Evolutionary conservation across 2,797 vertebrate species (phyloP).

Genomic region (Catharus ustulatus): DNA sequence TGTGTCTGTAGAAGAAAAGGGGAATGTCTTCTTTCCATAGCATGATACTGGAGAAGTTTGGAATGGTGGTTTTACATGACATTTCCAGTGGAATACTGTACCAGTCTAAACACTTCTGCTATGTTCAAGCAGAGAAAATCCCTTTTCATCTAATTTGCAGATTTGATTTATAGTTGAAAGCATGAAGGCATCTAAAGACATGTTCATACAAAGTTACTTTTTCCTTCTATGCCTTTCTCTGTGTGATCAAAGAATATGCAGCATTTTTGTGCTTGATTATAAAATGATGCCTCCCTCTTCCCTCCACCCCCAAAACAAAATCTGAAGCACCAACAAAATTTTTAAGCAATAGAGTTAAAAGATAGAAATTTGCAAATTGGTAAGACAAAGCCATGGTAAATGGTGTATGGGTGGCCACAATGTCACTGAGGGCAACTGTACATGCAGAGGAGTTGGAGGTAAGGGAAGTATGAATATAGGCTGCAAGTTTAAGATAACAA

Average conservation of each 20-base stretch:
- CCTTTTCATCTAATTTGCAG: constrained; percentile 36
- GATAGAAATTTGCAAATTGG: constrained; percentile 34
- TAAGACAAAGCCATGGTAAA: constrained; percentile 2
- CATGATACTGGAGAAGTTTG: neutral
- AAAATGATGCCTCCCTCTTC: neutral
- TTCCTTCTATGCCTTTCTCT: constrained; percentile 16
- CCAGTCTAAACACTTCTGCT: neutral
- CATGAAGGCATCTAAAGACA: constrained; percentile 21
- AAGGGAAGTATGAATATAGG: neutral
- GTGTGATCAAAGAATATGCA: constrained; percentile 44
- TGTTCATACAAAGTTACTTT: constrained; percentile 36
- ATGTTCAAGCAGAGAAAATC: constrained; percentile 19
- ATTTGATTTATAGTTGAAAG: constrained; percentile 54
- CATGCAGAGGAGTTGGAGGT: neutral
- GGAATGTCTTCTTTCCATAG: neutral
- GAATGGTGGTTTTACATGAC: neutral
- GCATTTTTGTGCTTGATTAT: constrained; percentile 19
- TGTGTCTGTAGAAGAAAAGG: neutral
- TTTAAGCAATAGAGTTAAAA: constrained; percentile 37
- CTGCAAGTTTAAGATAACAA: constrained; percentile 58
- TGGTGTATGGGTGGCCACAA: neutral
- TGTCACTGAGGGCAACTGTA: constrained; percentile 7
- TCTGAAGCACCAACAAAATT: neutral
- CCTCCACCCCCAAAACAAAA: neutral
- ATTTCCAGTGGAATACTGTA: neutral